Evolutionary conservation across 2,888 invertebrate species (phyloP).

Genomic region (Apamea monoglypha): DNA sequence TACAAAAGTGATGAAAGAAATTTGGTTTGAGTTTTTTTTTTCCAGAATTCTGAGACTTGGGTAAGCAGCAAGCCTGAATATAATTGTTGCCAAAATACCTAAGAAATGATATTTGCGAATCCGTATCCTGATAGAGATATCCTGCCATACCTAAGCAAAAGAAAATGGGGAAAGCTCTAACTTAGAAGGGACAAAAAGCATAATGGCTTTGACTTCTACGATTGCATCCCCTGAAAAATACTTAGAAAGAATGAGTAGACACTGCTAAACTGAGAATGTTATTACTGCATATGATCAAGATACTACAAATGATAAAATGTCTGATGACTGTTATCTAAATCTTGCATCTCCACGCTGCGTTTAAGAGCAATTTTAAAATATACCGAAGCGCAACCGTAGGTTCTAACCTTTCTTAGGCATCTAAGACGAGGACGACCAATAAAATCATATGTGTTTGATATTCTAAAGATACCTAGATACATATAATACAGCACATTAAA

Average conservation of each 20-base stretch:
- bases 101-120: neutral
- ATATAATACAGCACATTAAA: neutral
- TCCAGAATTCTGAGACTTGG: neutral
- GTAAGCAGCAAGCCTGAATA: too few species aligned
- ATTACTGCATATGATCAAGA: constrained; percentile 24
- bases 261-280: constrained; percentile 16
- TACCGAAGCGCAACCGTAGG: neutral
- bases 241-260: neutral
- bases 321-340: constrained; percentile 30
- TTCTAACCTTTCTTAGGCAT: neutral
- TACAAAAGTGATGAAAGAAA: too few species aligned
- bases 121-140: neutral
- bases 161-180: too few species aligned
- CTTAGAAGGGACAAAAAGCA: neutral
- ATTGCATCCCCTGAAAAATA: neutral
- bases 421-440: neutral
- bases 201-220: neutral
- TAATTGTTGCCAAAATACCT: neutral
- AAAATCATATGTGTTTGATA: constrained; percentile 17
- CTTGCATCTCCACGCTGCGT: constrained; percentile 26
- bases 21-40: too few species aligned
- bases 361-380: constrained; percentile 8
- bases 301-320: constrained; percentile 26
- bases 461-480: neutral
- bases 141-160: neutral